phyloP scores from a whole-genome alignment of 2,113 vertebrate genomes.

The Trichomycterus rosablanca region DNA sequence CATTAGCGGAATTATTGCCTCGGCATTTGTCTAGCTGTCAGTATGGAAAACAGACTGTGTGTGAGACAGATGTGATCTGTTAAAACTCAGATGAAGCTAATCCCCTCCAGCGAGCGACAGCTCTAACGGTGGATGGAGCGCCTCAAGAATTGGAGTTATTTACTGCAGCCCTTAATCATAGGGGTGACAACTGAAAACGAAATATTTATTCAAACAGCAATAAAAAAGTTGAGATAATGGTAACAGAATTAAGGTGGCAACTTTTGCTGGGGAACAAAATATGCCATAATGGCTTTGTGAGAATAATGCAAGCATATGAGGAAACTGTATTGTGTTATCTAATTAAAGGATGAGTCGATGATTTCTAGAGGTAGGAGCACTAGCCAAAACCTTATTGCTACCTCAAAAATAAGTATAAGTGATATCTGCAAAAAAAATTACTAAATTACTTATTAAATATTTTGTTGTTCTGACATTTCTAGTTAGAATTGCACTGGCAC shows the following conservation, averaged over 20 bases:
- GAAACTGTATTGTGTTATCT: too few relatives aligned
- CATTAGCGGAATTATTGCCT: constrained; percentile 39
- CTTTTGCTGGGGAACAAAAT: not conserved
- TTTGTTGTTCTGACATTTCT: too few relatives aligned
- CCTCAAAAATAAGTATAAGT: too few relatives aligned
- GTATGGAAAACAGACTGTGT: constrained; percentile 24
- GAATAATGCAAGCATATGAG: too few relatives aligned
- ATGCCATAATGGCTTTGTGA: not conserved
- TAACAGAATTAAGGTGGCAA: not conserved
- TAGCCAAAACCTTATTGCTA: too few relatives aligned
- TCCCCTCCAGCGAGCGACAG: constrained; percentile 10
- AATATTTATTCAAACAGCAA: constrained; percentile 8
- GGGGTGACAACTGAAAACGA: constrained; percentile 17
- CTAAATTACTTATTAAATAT: too few relatives aligned
- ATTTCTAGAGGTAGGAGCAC: too few relatives aligned
- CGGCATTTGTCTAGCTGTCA: constrained; percentile 31
- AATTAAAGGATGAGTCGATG: too few relatives aligned
- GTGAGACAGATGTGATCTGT: constrained; percentile 28
- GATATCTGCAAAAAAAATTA: too few relatives aligned
- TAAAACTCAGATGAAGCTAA: constrained; percentile 16
- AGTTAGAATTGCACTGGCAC: too few relatives aligned
- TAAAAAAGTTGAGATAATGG: constrained; percentile 1
- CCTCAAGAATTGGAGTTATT: constrained; percentile 19
- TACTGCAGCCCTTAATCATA: constrained; percentile 10
- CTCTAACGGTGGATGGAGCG: constrained; percentile 27